Evolutionary conservation across 2,113 vertebrate genomes (phyloP).

Genomic region (Lethenteron reissneri): DNA sequence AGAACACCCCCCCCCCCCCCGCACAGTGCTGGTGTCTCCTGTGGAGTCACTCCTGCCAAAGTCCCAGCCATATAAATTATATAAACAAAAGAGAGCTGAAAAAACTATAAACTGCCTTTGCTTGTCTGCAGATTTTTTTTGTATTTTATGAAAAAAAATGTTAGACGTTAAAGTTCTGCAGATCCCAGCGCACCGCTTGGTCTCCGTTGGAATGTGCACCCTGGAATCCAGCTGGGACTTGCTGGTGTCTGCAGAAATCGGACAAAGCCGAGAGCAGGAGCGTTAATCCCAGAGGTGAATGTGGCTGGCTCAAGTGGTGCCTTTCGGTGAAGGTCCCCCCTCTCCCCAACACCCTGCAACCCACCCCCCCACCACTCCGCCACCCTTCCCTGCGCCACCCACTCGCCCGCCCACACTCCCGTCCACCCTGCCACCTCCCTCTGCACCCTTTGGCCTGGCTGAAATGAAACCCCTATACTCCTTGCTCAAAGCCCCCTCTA

Average conservation of each 20-base stretch:
- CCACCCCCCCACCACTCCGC: no score
- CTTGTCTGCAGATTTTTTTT: no score
- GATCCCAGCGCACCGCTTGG: background rate
- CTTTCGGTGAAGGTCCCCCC: no score
- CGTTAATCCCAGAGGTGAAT: conserved; percentile 1
- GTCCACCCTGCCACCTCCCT: background rate
- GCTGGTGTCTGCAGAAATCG: conserved; percentile 1
- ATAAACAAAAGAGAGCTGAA: background rate
- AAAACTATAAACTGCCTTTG: no score
- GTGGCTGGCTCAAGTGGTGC: background rate
- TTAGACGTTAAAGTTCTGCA: background rate
- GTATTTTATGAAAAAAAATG: no score
- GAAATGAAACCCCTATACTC: conserved; percentile 3
- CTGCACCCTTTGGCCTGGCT: background rate
- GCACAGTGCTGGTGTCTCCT: background rate
- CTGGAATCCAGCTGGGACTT: conserved; percentile 5
- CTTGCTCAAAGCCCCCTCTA: background rate
- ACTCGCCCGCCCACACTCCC: background rate
- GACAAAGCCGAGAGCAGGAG: conserved; percentile 4
- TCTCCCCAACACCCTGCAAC: no score
- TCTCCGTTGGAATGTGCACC: background rate
- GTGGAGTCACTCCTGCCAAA: no score
- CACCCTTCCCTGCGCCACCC: no score
- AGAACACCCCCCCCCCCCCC: background rate
- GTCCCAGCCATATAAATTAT: conserved; percentile 5